Percentiles rank a stretch among this genome's conserved stretches.
Evolutionary conservation across 2,797 vertebrate genomes (phyloP).

Genomic region (Coccyzus lansbergi): DNA sequence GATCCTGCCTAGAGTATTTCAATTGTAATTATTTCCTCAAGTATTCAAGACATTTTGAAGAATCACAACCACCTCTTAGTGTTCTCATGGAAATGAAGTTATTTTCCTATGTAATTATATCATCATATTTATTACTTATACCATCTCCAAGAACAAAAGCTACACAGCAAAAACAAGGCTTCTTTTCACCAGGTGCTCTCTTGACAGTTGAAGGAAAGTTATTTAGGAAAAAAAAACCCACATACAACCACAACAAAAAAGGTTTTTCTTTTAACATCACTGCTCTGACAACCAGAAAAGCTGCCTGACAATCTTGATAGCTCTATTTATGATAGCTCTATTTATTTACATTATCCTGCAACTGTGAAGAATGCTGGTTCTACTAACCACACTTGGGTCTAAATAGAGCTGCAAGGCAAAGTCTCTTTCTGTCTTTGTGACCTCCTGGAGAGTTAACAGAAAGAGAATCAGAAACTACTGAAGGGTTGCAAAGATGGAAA

Average conservation of each 20-base stretch:
- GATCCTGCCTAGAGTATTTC: slow-evolving; percentile 1
- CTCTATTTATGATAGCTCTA: slow-evolving; percentile 74
- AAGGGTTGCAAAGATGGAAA: background rate
- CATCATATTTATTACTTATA: slow-evolving; percentile 72
- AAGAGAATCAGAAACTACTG: background rate
- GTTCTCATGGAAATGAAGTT: slow-evolving; percentile 59
- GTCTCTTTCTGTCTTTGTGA: background rate
- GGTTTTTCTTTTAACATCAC: slow-evolving; percentile 68
- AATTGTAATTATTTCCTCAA: slow-evolving; percentile 60
- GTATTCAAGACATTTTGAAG: slow-evolving; percentile 46
- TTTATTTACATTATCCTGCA: slow-evolving; percentile 68
- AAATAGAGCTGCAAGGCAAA: slow-evolving; percentile 55
- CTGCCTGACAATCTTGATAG: slow-evolving; percentile 73
- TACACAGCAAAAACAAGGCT: slow-evolving; percentile 39
- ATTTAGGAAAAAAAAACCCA: background rate
- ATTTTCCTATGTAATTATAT: slow-evolving; percentile 73
- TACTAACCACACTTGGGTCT: slow-evolving; percentile 46
- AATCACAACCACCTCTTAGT: slow-evolving; percentile 32
- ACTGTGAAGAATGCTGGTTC: slow-evolving; percentile 54
- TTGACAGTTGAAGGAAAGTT: slow-evolving; percentile 62
- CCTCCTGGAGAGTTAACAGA: slow-evolving; percentile 5
- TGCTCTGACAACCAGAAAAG: slow-evolving; percentile 70
- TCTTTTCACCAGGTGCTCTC: slow-evolving; percentile 63
- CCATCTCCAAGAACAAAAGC: slow-evolving; percentile 54
- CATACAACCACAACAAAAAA: background rate